These are phyloP conservation scores for Tenualosa ilisha DNA, from an alignment of 2,797 vertebrate genomes.

Conservation along the genomic window DNA sequence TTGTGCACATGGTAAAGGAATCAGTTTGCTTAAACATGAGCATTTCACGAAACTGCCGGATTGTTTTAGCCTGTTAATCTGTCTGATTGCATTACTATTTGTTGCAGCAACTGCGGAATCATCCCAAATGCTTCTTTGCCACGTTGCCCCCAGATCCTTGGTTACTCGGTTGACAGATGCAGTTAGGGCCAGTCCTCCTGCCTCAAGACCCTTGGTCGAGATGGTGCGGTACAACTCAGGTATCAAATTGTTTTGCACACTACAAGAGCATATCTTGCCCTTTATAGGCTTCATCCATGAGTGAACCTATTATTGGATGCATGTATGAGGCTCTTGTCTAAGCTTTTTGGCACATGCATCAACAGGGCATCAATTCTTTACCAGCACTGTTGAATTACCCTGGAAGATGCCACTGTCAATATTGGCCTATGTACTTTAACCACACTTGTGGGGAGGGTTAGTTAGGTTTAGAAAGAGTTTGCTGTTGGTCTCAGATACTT, in stretches of 20 bases:
- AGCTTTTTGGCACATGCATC: neutral
- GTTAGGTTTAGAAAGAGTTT: neutral
- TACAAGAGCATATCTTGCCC: neutral
- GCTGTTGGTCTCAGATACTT: no score
- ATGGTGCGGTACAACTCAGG: constrained; percentile 80
- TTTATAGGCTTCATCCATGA: neutral
- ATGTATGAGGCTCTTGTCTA: no score
- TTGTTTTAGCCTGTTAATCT: neutral
- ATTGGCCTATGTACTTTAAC: neutral
- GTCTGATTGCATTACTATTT: neutral
- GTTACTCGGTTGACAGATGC: constrained; percentile 66
- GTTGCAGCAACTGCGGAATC: neutral
- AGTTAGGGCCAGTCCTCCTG: constrained; percentile 52
- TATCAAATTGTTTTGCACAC: constrained; percentile 47
- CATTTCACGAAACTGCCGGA: neutral
- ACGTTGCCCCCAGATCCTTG: constrained; percentile 59
- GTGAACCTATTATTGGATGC: neutral
- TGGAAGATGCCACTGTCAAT: no score
- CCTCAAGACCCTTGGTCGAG: constrained; percentile 42
- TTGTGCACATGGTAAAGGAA: neutral
- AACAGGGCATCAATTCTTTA: neutral
- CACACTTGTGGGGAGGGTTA: neutral
- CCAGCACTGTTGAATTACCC: neutral
- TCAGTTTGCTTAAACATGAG: neutral
- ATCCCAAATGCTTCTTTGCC: constrained; percentile 76